Percentiles rank a stretch among this genome's conserved stretches.
Conservation (phyloP, 1,140 invertebrate species). For the Campodea augens region DNA sequence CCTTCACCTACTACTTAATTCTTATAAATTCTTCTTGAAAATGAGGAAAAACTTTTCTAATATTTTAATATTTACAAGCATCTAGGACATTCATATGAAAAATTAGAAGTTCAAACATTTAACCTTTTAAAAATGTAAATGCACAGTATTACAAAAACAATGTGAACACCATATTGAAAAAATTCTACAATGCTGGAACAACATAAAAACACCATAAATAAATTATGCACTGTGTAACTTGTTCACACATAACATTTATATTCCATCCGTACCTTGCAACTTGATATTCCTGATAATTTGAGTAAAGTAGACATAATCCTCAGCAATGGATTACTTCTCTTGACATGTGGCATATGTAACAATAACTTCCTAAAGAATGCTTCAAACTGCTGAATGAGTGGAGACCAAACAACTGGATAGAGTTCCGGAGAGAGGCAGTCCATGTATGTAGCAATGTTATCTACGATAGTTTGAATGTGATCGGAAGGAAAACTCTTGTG, state of each 20-base stretch:
- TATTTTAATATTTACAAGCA: too few relatives aligned
- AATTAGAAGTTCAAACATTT: too few relatives aligned
- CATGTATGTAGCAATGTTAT: slow-evolving; percentile 82
- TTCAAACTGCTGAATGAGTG: slow-evolving; percentile 65
- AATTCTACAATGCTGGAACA: slow-evolving; percentile 2
- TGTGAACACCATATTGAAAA: too few relatives aligned
- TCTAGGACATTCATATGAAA: too few relatives aligned
- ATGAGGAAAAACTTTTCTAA: too few relatives aligned
- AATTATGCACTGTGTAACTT: not conserved
- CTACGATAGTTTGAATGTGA: slow-evolving; percentile 46
- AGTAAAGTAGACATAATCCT: slow-evolving; percentile 70
- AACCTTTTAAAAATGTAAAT: too few relatives aligned
- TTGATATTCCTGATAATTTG: slow-evolving; percentile 58
- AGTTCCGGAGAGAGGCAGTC: slow-evolving; percentile 77
- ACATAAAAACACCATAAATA: slow-evolving; percentile 4
- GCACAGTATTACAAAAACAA: too few relatives aligned
- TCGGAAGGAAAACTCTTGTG: slow-evolving; percentile 71
- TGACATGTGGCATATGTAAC: slow-evolving; percentile 46
- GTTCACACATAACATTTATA: not conserved
- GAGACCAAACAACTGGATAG: slow-evolving; percentile 37
- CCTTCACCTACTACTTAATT: too few relatives aligned
- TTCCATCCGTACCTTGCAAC: slow-evolving; percentile 42
- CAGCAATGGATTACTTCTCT: slow-evolving; percentile 55
- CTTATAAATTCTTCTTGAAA: too few relatives aligned
- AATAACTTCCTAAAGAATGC: slow-evolving; percentile 61